Conservation (phyloP, 2,888 invertebrate species). For the Choreutis nemorana region DNA sequence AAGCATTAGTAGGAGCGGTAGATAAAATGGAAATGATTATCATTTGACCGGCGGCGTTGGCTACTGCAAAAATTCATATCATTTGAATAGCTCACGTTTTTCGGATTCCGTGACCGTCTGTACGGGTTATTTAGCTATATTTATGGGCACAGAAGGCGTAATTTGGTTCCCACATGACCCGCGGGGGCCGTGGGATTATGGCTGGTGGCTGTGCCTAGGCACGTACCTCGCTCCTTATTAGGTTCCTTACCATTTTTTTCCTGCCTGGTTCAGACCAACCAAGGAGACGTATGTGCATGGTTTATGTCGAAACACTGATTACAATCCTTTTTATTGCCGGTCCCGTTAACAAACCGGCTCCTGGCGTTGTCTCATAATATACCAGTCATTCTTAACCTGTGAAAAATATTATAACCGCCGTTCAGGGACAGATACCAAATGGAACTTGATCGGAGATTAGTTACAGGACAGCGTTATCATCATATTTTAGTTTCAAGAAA, state of each 20-base stretch:
- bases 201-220: constrained; percentile 51
- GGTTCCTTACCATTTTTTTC: constrained; percentile 36
- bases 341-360: too few relatives aligned
- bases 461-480: too few relatives aligned
- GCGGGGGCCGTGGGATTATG: constrained; percentile 57
- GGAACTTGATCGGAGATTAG: too few relatives aligned
- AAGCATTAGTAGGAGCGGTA: too few relatives aligned
- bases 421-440: too few relatives aligned
- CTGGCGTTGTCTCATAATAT: too few relatives aligned
- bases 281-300: constrained; percentile 37
- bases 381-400: too few relatives aligned
- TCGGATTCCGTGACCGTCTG: constrained; percentile 35
- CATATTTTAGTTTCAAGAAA: too few relatives aligned
- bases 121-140: constrained; percentile 32
- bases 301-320: constrained; percentile 27
- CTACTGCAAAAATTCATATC: constrained; percentile 33
- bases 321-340: too few relatives aligned
- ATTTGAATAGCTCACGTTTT: constrained; percentile 32
- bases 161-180: constrained; percentile 54
- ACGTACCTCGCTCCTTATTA: constrained; percentile 54
- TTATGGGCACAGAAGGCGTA: constrained; percentile 33
- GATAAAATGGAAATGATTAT: too few relatives aligned
- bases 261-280: constrained; percentile 22
- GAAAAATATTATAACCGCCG: too few relatives aligned
- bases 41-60: too few relatives aligned